Conservation (phyloP, 64 coral and sea anemone genomes). For the Actinia tenebrosa region DNA sequence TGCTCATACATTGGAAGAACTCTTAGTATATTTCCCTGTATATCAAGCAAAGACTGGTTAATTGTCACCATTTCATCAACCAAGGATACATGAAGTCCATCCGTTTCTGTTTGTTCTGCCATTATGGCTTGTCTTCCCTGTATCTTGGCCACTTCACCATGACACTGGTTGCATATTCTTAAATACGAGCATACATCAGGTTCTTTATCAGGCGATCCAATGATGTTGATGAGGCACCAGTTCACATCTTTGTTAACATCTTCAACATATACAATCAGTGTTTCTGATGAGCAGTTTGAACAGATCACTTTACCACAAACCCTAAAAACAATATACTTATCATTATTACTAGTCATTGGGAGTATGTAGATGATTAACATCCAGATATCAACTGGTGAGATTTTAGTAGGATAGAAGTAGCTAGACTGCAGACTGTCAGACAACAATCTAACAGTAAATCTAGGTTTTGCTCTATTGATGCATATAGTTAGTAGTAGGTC, state of each 20-base stretch:
- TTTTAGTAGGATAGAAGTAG: too few species aligned
- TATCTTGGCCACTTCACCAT: slow-evolving; percentile 41
- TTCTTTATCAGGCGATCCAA: slow-evolving; percentile 79
- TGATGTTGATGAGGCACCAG: slow-evolving; percentile 80
- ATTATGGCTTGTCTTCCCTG: slow-evolving; percentile 52
- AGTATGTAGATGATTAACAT: too few species aligned
- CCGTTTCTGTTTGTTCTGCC: slow-evolving; percentile 25
- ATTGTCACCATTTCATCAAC: slow-evolving; percentile 64
- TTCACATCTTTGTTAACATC: slow-evolving; percentile 20
- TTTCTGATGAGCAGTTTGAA: slow-evolving; percentile 77
- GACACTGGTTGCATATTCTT: slow-evolving; percentile 74
- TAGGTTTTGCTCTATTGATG: too few species aligned
- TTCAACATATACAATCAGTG: slow-evolving; percentile 60
- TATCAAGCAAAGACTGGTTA: slow-evolving; percentile 38
- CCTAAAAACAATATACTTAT: slow-evolving; percentile 24
- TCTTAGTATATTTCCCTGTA: slow-evolving; percentile 62
- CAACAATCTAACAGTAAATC: too few species aligned
- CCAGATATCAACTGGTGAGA: too few species aligned
- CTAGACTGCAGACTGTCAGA: too few species aligned
- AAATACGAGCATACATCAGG: slow-evolving; percentile 69
- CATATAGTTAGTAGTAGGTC: too few species aligned
- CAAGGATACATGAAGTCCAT: slow-evolving; percentile 4
- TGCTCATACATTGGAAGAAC: slow-evolving; percentile 78
- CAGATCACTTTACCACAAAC: slow-evolving; percentile 72
- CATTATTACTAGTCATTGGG: too few species aligned